phyloP scores from a whole-genome alignment of 2,888 invertebrate species.

The Syrista parreyssii region DNA sequence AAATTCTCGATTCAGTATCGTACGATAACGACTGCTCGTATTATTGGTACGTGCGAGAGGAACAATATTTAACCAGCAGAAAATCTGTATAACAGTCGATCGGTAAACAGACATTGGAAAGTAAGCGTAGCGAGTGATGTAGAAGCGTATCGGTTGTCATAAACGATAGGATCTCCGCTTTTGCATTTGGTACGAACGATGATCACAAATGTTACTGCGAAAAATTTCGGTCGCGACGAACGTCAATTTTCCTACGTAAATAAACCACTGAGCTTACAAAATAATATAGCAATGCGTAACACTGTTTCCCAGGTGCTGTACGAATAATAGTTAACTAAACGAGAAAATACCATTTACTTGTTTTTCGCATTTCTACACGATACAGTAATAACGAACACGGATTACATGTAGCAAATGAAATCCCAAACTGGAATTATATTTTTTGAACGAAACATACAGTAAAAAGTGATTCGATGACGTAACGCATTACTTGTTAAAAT shows the following conservation, averaged over 20 bases:
- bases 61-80: neutral
- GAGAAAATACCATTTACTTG: too few relatives aligned
- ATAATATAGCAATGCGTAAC: too few relatives aligned
- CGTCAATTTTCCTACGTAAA: neutral
- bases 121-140: neutral
- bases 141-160: constrained; percentile 42
- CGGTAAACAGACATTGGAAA: neutral
- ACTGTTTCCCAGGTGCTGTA: too few relatives aligned
- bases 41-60: neutral
- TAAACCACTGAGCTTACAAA: too few relatives aligned
- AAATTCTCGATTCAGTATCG: neutral
- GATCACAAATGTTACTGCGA: neutral
- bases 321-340: too few relatives aligned
- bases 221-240: neutral
- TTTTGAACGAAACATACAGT: too few relatives aligned
- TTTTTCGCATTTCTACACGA: too few relatives aligned
- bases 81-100: neutral
- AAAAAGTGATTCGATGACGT: too few relatives aligned
- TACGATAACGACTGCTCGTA: neutral
- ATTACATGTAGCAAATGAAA: too few relatives aligned
- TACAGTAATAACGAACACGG: too few relatives aligned
- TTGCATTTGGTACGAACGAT: neutral
- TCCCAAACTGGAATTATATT: too few relatives aligned
- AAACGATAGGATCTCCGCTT: constrained; percentile 25
- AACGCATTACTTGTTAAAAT: neutral